Evolutionary conservation across 2,113 vertebrate genomes (phyloP).

Genomic region (Spilogale gracilis): DNA sequence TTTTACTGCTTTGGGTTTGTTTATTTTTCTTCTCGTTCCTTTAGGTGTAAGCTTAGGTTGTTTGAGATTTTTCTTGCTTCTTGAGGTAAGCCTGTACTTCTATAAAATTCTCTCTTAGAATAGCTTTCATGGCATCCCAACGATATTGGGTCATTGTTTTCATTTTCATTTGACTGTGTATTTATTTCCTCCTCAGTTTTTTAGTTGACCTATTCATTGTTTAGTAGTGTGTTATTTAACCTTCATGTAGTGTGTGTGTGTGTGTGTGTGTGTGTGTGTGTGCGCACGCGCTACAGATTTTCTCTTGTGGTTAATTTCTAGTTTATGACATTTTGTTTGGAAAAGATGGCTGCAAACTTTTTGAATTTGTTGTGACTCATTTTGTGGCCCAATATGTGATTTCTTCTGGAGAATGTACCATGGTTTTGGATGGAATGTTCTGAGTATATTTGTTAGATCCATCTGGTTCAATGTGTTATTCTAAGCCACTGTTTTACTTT

Average conservation of each 20-base stretch:
- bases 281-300: background rate
- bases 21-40: background rate
- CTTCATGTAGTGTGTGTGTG: background rate
- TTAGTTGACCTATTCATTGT: background rate
- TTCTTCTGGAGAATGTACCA: background rate
- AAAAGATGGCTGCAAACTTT: background rate
- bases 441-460: background rate
- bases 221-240: background rate
- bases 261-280: too few species aligned
- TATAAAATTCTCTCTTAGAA: background rate
- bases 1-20: background rate
- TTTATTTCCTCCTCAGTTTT: background rate
- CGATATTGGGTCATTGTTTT: background rate
- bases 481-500: background rate
- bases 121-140: background rate
- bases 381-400: background rate
- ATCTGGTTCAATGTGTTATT: background rate
- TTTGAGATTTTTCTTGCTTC: background rate
- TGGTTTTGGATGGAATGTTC: background rate
- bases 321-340: background rate
- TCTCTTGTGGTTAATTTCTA: background rate
- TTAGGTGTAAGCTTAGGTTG: background rate
- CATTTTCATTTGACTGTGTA: background rate
- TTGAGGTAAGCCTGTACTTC: background rate
- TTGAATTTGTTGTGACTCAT: background rate